These are phyloP conservation scores for Pachyseris speciosa DNA, from an alignment of 64 coral and sea anemone genomes.

Conservation along the genomic window DNA sequence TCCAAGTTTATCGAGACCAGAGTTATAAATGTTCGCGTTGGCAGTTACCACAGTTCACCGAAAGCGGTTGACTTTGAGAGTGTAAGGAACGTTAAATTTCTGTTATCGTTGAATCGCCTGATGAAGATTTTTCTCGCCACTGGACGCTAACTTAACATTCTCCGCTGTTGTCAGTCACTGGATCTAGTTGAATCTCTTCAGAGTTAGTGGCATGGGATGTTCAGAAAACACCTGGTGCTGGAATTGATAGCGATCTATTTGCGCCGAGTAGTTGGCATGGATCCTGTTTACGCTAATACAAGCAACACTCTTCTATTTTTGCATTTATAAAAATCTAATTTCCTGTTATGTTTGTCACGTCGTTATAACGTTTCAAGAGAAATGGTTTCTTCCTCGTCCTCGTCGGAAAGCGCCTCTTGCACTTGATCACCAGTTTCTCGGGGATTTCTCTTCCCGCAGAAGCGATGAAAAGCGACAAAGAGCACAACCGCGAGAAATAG, in stretches of 20 bases:
- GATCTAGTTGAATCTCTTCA: not conserved
- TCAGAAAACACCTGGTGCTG: slow-evolving; percentile 19
- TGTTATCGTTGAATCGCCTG: not conserved
- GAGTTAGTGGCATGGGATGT: not conserved
- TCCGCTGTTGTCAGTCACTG: not conserved
- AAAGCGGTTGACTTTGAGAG: not conserved
- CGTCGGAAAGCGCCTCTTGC: not conserved
- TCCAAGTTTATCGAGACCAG: not conserved
- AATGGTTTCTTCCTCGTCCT: slow-evolving; percentile 14
- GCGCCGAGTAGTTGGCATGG: not conserved
- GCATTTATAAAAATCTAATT: not conserved
- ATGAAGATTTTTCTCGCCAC: not conserved
- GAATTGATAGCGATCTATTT: slow-evolving; percentile 29
- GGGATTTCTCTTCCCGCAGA: not conserved
- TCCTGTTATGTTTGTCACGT: not conserved
- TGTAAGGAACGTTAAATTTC: not conserved
- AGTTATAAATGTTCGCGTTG: not conserved
- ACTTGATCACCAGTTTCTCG: not conserved
- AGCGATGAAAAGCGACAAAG: slow-evolving; percentile 11
- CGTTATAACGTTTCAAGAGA: not conserved
- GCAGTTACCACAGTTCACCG: not conserved
- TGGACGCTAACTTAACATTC: not conserved
- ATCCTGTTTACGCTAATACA: slow-evolving; percentile 19
- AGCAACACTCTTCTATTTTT: not conserved
- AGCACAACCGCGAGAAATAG: not conserved